phyloP scores from a whole-genome alignment of 1,140 invertebrate genomes.

The Lethrus apterus region DNA sequence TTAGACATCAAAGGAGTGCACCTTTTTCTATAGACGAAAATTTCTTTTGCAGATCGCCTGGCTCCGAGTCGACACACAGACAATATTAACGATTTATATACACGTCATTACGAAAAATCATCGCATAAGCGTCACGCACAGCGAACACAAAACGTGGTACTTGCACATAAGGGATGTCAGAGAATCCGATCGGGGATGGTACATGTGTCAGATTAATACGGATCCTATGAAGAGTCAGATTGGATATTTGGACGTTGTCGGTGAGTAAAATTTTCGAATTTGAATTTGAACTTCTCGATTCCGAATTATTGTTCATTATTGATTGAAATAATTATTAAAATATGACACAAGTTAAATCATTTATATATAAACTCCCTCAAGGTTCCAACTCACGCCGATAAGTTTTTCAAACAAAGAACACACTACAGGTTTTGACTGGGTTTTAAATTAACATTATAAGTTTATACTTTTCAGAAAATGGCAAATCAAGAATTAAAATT shows the following conservation, averaged over 20 bases:
- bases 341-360: too few relatives aligned
- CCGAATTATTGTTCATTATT: too few relatives aligned
- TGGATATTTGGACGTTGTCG: slow-evolving; percentile 81
- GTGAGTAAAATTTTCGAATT: too few relatives aligned
- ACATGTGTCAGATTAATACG: slow-evolving; percentile 89
- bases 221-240: slow-evolving; percentile 86
- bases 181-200: slow-evolving; percentile 74
- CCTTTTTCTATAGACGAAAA: not conserved
- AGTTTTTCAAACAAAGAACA: too few relatives aligned
- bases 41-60: slow-evolving; percentile 67
- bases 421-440: too few relatives aligned
- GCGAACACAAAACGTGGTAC: slow-evolving; percentile 75
- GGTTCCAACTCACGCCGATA: too few relatives aligned
- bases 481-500: too few relatives aligned
- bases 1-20: not conserved
- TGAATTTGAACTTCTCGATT: too few relatives aligned
- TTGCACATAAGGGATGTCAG: slow-evolving; percentile 75
- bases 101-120: slow-evolving; percentile 87
- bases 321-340: too few relatives aligned
- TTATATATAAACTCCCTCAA: too few relatives aligned
- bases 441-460: too few relatives aligned
- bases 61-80: slow-evolving; percentile 84
- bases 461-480: too few relatives aligned
- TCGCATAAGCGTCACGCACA: slow-evolving; percentile 73
- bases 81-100: slow-evolving; percentile 78